phyloP scores from a whole-genome alignment of 1,140 invertebrate genomes.

The Eueides isabella region DNA sequence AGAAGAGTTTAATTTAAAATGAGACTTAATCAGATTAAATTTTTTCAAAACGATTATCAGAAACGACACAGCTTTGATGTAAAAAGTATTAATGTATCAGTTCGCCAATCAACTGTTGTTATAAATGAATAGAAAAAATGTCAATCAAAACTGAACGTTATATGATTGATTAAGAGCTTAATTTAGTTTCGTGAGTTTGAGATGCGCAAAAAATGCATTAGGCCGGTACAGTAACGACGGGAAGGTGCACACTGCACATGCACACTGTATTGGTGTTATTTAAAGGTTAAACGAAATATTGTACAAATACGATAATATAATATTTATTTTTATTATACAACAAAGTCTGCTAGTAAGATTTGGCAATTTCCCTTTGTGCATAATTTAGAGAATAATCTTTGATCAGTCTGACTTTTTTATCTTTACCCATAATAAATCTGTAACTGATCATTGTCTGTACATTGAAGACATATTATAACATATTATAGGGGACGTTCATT shows the following conservation, averaged over 20 bases:
- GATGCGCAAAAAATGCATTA: constrained; percentile 42
- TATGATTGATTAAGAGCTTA: neutral
- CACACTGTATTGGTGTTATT: too few species aligned
- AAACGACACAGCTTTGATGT: neutral
- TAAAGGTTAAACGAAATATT: too few species aligned
- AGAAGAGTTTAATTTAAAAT: neutral
- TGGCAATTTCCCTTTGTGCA: too few species aligned
- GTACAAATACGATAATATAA: too few species aligned
- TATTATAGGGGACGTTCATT: too few species aligned
- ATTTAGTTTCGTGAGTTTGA: constrained; percentile 12
- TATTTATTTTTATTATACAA: too few species aligned
- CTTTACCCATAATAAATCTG: too few species aligned
- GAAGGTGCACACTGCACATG: constrained; percentile 6
- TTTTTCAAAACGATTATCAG: neutral
- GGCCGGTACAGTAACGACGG: constrained; percentile 35
- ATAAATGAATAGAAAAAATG: constrained; percentile 19
- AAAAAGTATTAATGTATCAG: constrained; percentile 22
- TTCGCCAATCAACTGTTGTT: constrained; percentile 17
- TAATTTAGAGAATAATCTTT: too few species aligned
- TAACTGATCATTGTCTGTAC: too few species aligned
- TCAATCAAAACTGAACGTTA: constrained; percentile 16
- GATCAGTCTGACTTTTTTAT: too few species aligned
- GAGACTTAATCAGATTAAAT: neutral
- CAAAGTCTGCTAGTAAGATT: too few species aligned
- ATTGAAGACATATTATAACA: too few species aligned